Evolutionary conservation across 2,888 invertebrate genomes (phyloP), one percentile per base, ranked within the genome.

Genomic region (Platycheirus albimanus): DNA sequence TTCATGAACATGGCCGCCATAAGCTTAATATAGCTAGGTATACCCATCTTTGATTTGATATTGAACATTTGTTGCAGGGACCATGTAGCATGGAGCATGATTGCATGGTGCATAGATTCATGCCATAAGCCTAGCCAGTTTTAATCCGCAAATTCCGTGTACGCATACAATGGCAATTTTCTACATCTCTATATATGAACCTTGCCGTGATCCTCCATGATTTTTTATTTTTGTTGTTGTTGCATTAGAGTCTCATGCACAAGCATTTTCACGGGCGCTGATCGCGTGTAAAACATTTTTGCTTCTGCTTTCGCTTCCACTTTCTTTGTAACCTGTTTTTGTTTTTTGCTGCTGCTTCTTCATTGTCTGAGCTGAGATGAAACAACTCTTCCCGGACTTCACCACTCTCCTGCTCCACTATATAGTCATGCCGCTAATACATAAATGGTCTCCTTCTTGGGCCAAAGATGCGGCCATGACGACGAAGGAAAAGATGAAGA

Each of bases 271-370:
- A 83, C 72, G 83, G 83, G 78, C 83, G 52, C 49, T 78, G 72
- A 83, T 78, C 83, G 83, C 83, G 78, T 83, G 83, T 74, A 69
- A 63, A 74, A 72, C 58, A 78, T 83, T 78, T 83, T 83, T 78
- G 67, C 83, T 51, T 83, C 63, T 72, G 83, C 83, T 83, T 83
- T 83, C 83, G 83, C 78, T 78, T 78, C 83, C 64, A 83, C 83
- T 83, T 83, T 83, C 83, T 74, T 83, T 63, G 69, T 74, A 83
- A 83, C 83, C 67, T 74, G 83, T 83, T 83, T 76, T 58, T n/a
- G n/a, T n/a, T 33, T 51, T 52, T 47, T 49, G 13, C 33, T 28
- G 36, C 24, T 41, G 36, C 24, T 51, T 36, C 24, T 51, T 52
- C 64, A 78, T 78, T 74, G 72, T 74, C 52, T 69, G 67, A 43